phyloP scores from a whole-genome alignment of 2,113 vertebrate species.

The Catharus minimus region DNA sequence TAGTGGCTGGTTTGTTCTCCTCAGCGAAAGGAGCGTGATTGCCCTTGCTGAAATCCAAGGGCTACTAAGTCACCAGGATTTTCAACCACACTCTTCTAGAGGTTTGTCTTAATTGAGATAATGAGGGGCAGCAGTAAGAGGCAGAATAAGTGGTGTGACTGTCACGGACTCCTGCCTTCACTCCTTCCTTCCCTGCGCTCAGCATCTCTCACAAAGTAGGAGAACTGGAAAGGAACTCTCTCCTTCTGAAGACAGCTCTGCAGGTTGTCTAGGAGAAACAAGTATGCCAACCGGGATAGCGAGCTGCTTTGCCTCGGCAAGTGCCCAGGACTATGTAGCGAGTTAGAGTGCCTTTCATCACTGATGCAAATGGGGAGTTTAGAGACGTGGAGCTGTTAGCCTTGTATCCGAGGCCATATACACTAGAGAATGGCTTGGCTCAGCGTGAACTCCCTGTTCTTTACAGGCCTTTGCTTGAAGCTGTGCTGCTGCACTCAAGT shows the following conservation, averaged over 20 bases:
- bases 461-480: not conserved
- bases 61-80: not conserved
- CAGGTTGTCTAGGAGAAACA: not conserved
- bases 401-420: not conserved
- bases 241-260: not conserved
- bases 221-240: not conserved
- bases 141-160: not conserved
- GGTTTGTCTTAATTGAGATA: slow-evolving; percentile 52
- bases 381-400: not conserved
- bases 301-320: not conserved
- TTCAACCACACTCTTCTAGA: slow-evolving; percentile 14
- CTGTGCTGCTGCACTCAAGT: not conserved
- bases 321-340: not conserved
- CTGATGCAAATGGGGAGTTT: slow-evolving; percentile 11
- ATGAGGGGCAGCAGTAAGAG: slow-evolving; percentile 31
- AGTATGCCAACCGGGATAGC: slow-evolving; percentile 12
- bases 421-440: not conserved
- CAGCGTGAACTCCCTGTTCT: fast-evolving
- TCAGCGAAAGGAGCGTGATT: not conserved
- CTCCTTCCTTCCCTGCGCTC: fast-evolving
- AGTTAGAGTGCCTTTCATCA: slow-evolving; percentile 21
- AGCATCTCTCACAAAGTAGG: not conserved
- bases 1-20: not conserved
- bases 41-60: not conserved
- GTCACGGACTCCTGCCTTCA: not conserved